Conservation (phyloP, 35 echinoderm and acorn worm species). For the Diadema setosum region DNA sequence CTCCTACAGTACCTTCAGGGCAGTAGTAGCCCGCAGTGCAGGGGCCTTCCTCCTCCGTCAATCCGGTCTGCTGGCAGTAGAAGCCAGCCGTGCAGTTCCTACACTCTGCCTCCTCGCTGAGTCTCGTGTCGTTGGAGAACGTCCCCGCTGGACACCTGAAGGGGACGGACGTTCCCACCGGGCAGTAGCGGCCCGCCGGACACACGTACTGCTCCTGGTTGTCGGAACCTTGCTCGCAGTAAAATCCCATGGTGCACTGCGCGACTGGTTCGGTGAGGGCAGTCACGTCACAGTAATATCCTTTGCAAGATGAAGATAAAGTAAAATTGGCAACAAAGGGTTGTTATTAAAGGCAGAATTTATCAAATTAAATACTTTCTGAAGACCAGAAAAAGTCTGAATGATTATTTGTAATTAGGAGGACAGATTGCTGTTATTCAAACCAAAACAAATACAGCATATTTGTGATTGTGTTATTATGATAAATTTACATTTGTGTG, state of each 20-base stretch:
- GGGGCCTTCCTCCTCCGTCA: slow-evolving; percentile 61
- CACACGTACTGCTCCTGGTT: slow-evolving; percentile 73
- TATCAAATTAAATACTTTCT: too few relatives aligned
- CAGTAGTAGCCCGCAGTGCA: slow-evolving; percentile 91
- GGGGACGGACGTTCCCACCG: slow-evolving; percentile 59
- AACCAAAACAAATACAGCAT: too few relatives aligned
- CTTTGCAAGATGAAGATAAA: not conserved
- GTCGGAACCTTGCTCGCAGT: slow-evolving; percentile 70
- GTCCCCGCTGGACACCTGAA: slow-evolving; percentile 72
- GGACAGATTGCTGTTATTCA: too few relatives aligned
- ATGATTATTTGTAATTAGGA: too few relatives aligned
- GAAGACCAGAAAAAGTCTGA: too few relatives aligned
- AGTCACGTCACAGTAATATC: slow-evolving; percentile 68
- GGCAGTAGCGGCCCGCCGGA: slow-evolving; percentile 81
- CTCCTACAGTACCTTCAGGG: slow-evolving; percentile 87
- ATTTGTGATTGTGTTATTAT: too few relatives aligned
- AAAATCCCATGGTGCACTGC: slow-evolving; percentile 71
- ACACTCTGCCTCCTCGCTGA: slow-evolving; percentile 55
- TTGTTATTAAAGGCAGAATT: too few relatives aligned
- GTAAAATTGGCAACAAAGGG: too few relatives aligned
- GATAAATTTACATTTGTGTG: too few relatives aligned
- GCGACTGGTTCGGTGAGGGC: slow-evolving; percentile 57
- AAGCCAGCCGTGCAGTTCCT: slow-evolving; percentile 81
- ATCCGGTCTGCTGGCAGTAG: slow-evolving; percentile 86
- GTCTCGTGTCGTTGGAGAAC: slow-evolving; percentile 85